These are phyloP conservation scores for Corapipo altera DNA, from an alignment of 2,113 vertebrate genomes.

Conservation along the genomic window DNA sequence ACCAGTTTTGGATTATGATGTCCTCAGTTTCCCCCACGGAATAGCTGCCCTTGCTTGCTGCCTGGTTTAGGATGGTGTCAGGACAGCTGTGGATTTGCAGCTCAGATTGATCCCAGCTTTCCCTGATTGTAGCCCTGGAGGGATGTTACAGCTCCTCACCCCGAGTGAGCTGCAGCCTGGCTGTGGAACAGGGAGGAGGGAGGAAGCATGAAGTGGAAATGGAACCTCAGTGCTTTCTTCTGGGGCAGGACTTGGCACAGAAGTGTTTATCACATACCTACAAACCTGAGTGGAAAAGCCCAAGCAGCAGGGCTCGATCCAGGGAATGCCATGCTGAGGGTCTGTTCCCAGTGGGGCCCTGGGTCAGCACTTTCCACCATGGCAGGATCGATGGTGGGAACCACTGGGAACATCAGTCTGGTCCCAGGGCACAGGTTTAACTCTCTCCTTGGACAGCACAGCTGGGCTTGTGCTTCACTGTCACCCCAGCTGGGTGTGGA, in stretches of 20 bases:
- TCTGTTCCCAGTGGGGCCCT: background rate
- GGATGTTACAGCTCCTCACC: background rate
- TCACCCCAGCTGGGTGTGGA: rapidly evolving
- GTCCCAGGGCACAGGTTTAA: rapidly evolving
- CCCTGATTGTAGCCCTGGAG: background rate
- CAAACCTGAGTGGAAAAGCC: background rate
- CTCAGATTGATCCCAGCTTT: background rate
- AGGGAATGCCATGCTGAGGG: rapidly evolving
- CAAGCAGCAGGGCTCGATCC: background rate
- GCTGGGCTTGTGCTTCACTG: background rate
- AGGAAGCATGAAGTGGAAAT: background rate
- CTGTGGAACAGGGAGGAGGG: background rate
- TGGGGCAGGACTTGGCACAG: background rate
- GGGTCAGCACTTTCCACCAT: rapidly evolving
- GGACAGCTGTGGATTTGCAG: background rate
- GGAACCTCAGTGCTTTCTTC: background rate
- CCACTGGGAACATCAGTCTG: background rate
- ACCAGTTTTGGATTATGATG: background rate
- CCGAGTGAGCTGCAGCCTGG: background rate
- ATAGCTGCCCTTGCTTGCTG: background rate
- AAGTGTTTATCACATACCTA: rapidly evolving
- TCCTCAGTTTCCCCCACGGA: background rate
- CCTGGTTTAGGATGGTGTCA: background rate
- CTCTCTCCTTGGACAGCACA: background rate
- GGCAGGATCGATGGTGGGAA: background rate